These are phyloP conservation scores for Agrypnus murinus DNA, from an alignment of 2,888 invertebrate species.

Conservation along the genomic window DNA sequence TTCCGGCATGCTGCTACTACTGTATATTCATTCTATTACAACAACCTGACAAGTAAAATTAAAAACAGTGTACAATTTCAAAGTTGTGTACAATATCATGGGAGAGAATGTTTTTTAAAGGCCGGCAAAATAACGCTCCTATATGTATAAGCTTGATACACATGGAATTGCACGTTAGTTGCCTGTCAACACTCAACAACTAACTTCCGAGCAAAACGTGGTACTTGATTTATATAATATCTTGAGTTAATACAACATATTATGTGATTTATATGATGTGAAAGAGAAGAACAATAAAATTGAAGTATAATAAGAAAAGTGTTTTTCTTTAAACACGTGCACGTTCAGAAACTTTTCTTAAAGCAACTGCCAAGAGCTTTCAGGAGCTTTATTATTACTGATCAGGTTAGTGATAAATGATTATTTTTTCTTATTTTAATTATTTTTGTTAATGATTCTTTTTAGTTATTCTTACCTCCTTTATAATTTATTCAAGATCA, in stretches of 20 bases:
- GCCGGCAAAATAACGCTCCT: conserved; percentile 34
- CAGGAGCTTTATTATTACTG: too few relatives aligned
- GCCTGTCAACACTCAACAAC: conserved; percentile 50
- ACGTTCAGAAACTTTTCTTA: too few relatives aligned
- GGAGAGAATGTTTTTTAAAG: conserved; percentile 42
- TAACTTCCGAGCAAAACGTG: conserved; percentile 50
- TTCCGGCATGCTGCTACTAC: conserved; percentile 26
- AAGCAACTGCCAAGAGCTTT: too few relatives aligned
- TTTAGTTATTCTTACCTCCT: too few relatives aligned
- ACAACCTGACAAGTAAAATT: conserved; percentile 7
- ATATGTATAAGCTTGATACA: conserved; percentile 46
- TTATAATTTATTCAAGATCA: too few relatives aligned
- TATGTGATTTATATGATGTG: conserved; percentile 42
- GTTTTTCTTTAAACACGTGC: too few relatives aligned
- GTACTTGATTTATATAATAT: conserved; percentile 39
- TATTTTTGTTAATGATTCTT: too few relatives aligned
- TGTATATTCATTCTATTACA: too few relatives aligned
- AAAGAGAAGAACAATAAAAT: conserved; percentile 17
- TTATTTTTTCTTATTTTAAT: too few relatives aligned
- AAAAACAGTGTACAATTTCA: neutral
- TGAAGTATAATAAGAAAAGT: too few relatives aligned
- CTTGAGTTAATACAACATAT: conserved; percentile 24
- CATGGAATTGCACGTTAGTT: conserved; percentile 48
- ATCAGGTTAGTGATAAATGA: too few relatives aligned
- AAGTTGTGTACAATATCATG: neutral